Conservation (phyloP, 1,140 invertebrate genomes). For the Drosophila leontia region DNA sequence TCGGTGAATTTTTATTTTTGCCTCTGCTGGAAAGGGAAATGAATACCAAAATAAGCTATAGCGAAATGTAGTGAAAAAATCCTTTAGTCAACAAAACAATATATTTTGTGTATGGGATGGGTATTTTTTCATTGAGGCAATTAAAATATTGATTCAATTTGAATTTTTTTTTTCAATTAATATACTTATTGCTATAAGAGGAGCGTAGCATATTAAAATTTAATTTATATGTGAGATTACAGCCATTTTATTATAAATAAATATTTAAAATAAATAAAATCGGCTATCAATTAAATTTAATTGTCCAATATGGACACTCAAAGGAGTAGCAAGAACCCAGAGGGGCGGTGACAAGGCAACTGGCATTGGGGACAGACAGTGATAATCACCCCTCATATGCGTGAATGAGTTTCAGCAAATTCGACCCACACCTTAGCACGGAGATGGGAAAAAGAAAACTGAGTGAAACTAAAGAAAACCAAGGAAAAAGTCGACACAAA, state of each 20-base stretch:
- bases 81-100: background rate
- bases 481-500: slow-evolving; percentile 73
- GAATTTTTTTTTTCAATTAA: background rate
- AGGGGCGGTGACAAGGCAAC: background rate
- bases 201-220: background rate
- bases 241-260: background rate
- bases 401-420: slow-evolving; percentile 39
- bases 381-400: slow-evolving; percentile 52
- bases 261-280: background rate
- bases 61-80: background rate
- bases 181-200: too few species aligned
- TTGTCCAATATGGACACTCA: background rate
- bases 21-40: slow-evolving; percentile 47
- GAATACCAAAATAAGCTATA: slow-evolving; percentile 6
- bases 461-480: slow-evolving; percentile 76
- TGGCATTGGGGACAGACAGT: slow-evolving; percentile 10
- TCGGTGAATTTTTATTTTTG: slow-evolving; percentile 12
- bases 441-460: slow-evolving; percentile 60
- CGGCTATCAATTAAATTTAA: background rate
- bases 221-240: too few species aligned
- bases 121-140: background rate
- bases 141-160: background rate
- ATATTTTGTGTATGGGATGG: background rate
- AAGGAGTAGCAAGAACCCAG: background rate
- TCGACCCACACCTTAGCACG: slow-evolving; percentile 57